Evolutionary conservation across 1,140 invertebrate genomes (phyloP).

Genomic region (Drosophila willistoni): DNA sequence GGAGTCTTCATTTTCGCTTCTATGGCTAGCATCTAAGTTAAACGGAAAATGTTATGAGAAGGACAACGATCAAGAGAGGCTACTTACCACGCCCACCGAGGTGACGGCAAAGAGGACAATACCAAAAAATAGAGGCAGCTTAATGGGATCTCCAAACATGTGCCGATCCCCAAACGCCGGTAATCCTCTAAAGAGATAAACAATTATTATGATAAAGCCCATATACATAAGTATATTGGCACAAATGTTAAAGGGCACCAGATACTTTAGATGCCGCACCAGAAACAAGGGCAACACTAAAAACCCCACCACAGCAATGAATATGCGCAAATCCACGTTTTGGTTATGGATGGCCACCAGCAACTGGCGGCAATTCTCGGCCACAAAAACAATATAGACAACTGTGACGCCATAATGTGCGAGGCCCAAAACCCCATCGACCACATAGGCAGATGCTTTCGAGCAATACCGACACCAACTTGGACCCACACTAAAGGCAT

Average conservation of each 20-base stretch:
- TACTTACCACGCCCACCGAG: slow-evolving; percentile 58
- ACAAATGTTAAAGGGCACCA: slow-evolving; percentile 40
- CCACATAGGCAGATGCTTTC: slow-evolving; percentile 13
- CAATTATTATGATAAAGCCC: slow-evolving; percentile 33
- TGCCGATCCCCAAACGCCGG: slow-evolving; percentile 24
- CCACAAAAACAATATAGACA: slow-evolving; percentile 51
- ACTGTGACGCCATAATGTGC: slow-evolving; percentile 42
- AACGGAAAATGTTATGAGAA: not conserved
- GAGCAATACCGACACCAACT: slow-evolving; percentile 19
- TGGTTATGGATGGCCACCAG: slow-evolving; percentile 6
- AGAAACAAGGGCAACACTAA: slow-evolving; percentile 26
- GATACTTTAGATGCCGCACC: slow-evolving; percentile 43
- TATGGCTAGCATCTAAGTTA: slow-evolving; percentile 46
- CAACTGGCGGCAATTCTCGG: slow-evolving; percentile 33
- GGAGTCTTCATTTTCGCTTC: slow-evolving; percentile 47
- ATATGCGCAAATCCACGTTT: slow-evolving; percentile 12
- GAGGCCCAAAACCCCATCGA: slow-evolving; percentile 28
- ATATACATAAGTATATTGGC: slow-evolving; percentile 33
- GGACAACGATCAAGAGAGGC: too few relatives aligned
- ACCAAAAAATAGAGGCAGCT: slow-evolving; percentile 39
- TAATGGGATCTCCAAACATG: not conserved
- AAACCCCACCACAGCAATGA: slow-evolving; percentile 21
- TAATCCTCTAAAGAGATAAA: slow-evolving; percentile 37
- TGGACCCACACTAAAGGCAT: slow-evolving; percentile 39
- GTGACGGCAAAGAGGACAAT: slow-evolving; percentile 43